Conservation (phyloP, 2,113 vertebrate species). For the Tragelaphus buxtoni region DNA sequence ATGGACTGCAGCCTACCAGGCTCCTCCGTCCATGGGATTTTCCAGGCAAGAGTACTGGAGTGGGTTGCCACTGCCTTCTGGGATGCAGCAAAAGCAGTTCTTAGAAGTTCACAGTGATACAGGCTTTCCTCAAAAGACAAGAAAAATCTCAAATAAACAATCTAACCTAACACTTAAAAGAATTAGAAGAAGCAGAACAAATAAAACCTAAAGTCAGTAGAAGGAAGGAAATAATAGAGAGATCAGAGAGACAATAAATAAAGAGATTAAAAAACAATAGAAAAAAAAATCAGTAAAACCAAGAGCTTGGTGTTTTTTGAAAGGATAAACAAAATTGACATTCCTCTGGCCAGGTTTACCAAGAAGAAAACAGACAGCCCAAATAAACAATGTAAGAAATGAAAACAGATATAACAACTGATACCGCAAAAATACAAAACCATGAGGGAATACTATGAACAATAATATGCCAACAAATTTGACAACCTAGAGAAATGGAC, state of each 20-base stretch:
- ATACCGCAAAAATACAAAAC: not conserved
- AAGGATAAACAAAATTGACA: not conserved
- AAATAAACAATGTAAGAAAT: not conserved
- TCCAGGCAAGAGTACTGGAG: no score
- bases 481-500: not conserved
- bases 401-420: not conserved
- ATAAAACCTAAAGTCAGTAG: not conserved
- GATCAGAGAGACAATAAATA: not conserved
- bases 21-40: no score
- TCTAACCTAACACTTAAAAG: not conserved
- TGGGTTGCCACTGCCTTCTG: not conserved
- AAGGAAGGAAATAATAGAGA: not conserved
- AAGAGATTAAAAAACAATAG: not conserved
- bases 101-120: not conserved
- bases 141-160: not conserved
- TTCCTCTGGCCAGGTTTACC: not conserved
- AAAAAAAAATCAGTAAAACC: not conserved
- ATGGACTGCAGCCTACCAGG: no score
- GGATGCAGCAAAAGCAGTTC: not conserved
- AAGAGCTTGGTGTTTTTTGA: not conserved
- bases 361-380: not conserved
- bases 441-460: not conserved
- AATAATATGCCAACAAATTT: not conserved
- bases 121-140: not conserved
- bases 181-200: not conserved